Evolutionary conservation across 2,888 invertebrate species (phyloP), one percentile per base, ranked within the genome.

Genomic region (Linnaemya tessellans): DNA sequence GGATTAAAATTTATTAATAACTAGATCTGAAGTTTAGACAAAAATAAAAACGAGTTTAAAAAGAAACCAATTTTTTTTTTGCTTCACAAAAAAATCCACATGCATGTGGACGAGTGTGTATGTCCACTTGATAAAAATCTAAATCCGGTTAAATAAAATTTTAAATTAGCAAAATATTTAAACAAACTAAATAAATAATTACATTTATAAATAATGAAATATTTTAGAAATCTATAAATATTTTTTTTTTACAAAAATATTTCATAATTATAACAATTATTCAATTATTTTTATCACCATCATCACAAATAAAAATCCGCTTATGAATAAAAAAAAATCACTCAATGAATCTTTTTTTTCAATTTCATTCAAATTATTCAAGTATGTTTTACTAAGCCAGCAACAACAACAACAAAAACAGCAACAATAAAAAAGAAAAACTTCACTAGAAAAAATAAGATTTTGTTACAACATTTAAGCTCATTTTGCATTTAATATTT

Each of bases 41-140:
- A 67, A 60, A 64, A 25, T 51, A 64, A 79, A 84, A 79, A 84
- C 84, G 68, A 56, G 84, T 84, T 79, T 79, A 67, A 73, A 64
- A 43, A 80, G 2, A 38, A 60, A 60, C 13, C 20, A 35, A 51
- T 62, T 15, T 41, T 25, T 20, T 67, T 46, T 10, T 46, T 58
- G 2, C n/a, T n/a, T n/a, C n/a, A 25, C 30, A 65, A 68, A 30
- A 60, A 74, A 49, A 73, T 22, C 10, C 54, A 38, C 38, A 41
- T 35, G 25, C 54, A 56, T 56, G 9, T 11, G 1, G 22, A 9
- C 18, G 49, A 49, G 18, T 9, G 38, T 60, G 11, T 38, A 10
- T n/a, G n/a, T n/a, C n/a, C n/a, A n/a, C n/a, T 75, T 64, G 3
- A 35, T 5, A 30, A 35, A 62, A 70, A 62, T 79, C 68, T 80